Conservation (phyloP, 2,113 vertebrate genomes). For the Vireo altiloquus region DNA sequence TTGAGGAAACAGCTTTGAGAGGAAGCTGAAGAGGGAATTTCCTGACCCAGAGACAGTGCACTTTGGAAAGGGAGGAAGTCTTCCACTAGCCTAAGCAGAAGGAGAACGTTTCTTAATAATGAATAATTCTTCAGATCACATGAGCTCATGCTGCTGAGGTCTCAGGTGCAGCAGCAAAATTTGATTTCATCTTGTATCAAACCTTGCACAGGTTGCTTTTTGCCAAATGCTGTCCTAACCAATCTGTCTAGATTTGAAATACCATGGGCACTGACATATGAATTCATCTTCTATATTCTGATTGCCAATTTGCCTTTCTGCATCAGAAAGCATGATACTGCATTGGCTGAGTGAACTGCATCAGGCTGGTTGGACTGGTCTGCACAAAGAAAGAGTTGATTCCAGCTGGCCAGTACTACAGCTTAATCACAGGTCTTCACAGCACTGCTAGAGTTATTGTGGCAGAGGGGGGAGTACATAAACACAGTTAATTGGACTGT, state of each 20-base stretch:
- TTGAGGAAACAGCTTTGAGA: constrained; percentile 6
- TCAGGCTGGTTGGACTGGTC: neutral
- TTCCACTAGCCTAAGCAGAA: neutral
- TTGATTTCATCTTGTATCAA: neutral
- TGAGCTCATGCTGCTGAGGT: neutral
- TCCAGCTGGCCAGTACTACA: neutral
- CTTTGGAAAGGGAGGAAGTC: neutral
- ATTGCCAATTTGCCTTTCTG: neutral
- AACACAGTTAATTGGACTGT: neutral
- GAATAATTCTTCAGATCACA: neutral
- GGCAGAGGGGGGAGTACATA: neutral
- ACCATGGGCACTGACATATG: neutral
- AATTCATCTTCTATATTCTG: neutral
- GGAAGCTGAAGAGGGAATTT: constrained; percentile 12
- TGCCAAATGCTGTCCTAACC: neutral
- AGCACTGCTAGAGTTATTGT: neutral
- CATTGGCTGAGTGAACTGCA: neutral
- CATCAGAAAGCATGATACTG: neutral
- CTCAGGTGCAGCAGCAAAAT: neutral
- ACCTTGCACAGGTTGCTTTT: neutral
- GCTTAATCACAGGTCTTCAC: neutral
- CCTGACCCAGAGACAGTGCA: neutral
- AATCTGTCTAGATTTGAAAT: neutral
- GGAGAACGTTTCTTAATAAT: neutral
- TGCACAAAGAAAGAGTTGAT: neutral